phyloP scores from a whole-genome alignment of 2,797 vertebrate genomes.

The Picus viridis region DNA sequence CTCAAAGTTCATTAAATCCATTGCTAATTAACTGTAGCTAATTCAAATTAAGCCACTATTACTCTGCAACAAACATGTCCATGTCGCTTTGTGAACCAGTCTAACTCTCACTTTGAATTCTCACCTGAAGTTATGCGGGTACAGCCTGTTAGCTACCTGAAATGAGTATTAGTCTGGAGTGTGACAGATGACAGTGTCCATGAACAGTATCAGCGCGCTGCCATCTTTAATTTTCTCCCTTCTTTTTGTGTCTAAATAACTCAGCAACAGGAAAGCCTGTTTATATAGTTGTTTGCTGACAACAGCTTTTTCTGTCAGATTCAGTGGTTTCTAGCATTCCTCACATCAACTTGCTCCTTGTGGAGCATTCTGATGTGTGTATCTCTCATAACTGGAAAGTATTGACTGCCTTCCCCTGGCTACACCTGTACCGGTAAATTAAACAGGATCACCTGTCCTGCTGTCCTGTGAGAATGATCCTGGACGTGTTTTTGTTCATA shows the following conservation, averaged over 20 bases:
- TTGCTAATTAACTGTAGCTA: constrained; percentile 50
- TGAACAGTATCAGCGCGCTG: background rate
- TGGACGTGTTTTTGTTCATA: background rate
- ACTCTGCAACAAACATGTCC: constrained; percentile 8
- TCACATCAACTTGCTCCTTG: background rate
- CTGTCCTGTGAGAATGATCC: background rate
- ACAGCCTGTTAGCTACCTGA: background rate
- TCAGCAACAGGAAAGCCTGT: background rate
- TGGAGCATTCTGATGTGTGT: background rate
- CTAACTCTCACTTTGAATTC: constrained; percentile 14
- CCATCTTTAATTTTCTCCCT: constrained; percentile 48
- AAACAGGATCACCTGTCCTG: background rate
- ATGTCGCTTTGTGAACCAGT: background rate
- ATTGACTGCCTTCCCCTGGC: background rate
- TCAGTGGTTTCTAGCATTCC: background rate
- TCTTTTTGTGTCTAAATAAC: constrained; percentile 38
- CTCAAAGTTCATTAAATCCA: constrained; percentile 62
- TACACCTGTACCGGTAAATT: background rate
- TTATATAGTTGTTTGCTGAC: constrained; percentile 2
- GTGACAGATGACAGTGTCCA: constrained; percentile 22
- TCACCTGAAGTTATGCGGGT: background rate
- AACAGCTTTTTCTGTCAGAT: background rate
- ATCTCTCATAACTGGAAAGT: background rate
- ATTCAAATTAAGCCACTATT: constrained; percentile 24
- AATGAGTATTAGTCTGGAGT: background rate